phyloP scores from a whole-genome alignment of 2,113 vertebrate genomes.

The Ceuthmochares aereus region DNA sequence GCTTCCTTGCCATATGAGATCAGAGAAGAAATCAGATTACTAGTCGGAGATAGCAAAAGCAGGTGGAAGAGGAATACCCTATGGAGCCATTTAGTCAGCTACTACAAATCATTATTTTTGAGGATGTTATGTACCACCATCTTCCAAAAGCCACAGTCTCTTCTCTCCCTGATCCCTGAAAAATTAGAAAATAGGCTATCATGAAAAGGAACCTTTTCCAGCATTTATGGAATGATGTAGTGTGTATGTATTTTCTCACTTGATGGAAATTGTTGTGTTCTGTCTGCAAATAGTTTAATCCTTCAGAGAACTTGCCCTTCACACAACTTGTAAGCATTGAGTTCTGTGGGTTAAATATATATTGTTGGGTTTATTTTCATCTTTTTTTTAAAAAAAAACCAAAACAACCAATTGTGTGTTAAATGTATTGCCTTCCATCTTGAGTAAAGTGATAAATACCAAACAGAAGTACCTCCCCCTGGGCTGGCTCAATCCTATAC shows the following conservation, averaged over 20 bases:
- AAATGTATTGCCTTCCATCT: not conserved
- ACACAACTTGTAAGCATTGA: not conserved
- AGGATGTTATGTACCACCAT: not conserved
- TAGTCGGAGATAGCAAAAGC: not conserved
- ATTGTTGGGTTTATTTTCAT: fast-evolving
- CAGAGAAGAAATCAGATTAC: not conserved
- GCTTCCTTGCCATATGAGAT: not conserved
- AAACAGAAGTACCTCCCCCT: not conserved
- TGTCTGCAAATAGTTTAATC: not conserved
- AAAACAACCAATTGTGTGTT: not conserved
- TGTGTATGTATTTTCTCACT: not conserved
- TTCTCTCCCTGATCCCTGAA: not conserved
- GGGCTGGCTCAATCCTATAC: not conserved
- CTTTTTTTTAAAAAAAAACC: not conserved
- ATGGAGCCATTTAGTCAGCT: not conserved
- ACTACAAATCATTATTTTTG: not conserved
- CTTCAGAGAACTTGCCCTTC: not conserved
- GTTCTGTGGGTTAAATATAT: not conserved
- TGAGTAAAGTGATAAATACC: not conserved
- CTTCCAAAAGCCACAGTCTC: not conserved
- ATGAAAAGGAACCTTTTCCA: not conserved
- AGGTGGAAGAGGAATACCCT: not conserved
- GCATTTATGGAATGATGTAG: not conserved
- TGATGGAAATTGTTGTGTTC: not conserved
- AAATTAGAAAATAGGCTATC: not conserved